Base-by-base conservation (phyloP, 2,888 invertebrate species). In the Heterodera filipjevi region DNA sequence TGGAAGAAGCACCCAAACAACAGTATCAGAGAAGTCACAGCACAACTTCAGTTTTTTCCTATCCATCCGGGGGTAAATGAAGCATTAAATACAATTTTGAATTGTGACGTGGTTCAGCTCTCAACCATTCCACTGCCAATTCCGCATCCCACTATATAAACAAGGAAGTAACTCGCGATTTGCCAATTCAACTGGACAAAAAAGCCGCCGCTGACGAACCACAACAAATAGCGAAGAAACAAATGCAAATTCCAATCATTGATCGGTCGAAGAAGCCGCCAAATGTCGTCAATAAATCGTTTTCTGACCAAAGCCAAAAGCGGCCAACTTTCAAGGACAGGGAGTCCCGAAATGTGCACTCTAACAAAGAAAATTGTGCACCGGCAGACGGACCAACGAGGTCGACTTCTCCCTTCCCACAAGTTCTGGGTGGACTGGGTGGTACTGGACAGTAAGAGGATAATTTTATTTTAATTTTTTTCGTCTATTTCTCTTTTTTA, bases 251-350 rank as follows among this genome's bases (percentile, higher is more conserved):
- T 68, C 79, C 79, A n/a, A 22, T 64, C 8, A 66, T 80, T 39
- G 80, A 80, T 46, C 73, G 80, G 12, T 74, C 80, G 19, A 80
- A 80, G 35, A 80, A 80, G 30, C 80, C 80, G 44, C 33, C 33
- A 39, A 19, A 33, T 27, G 39, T 33, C 46, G 19, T 32, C 35
- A n/a, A n/a, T n/a, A 49, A 46, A 27, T 27, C 74, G 12, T 1
- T 19, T 22, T 19, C 53, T 22, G 53, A 53, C 6, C 53, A 53
- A 19, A 16, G 5, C 5, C 53, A 6, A 16, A 16, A 14, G 6
- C 16, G 22, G 22, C 53, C 22, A 19, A 53, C 19, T 19, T 19
- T 19, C 53, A 53, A 2, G 1, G 53, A 53, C 53, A 19, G 22
- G 22, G 53, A 53, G 19, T 19, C 19, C 22, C 53, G 53, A 53